Percentiles rank a stretch among this genome's conserved stretches.
These are phyloP conservation scores for Teleiodes luculella DNA, from an alignment of 2,888 invertebrate genomes.

Conservation along the genomic window DNA sequence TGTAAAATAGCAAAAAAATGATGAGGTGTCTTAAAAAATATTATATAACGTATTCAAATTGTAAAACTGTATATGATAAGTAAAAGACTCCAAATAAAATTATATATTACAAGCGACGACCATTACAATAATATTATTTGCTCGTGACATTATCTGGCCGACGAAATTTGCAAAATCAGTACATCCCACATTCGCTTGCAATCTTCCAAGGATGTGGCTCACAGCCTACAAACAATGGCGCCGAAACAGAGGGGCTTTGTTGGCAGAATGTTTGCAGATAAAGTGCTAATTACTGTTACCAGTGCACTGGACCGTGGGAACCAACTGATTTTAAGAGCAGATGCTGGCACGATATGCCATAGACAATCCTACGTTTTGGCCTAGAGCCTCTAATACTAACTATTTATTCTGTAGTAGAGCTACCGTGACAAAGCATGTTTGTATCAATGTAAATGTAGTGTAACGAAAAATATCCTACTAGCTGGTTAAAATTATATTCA, in stretches of 20 bases:
- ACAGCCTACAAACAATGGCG: constrained; percentile 3
- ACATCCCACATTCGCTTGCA: constrained; percentile 8
- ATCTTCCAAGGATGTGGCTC: constrained; percentile 1
- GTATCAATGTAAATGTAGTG: too few species aligned
- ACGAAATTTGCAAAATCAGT: not conserved
- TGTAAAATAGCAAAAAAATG: too few species aligned
- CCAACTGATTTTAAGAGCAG: constrained; percentile 2
- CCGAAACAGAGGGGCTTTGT: constrained; percentile 1
- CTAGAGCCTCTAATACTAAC: too few species aligned
- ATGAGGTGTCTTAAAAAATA: too few species aligned
- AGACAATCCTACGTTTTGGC: not conserved
- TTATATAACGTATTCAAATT: too few species aligned
- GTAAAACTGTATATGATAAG: too few species aligned
- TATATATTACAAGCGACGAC: too few species aligned
- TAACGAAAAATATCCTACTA: not conserved
- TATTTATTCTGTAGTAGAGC: too few species aligned
- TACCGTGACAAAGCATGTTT: too few species aligned
- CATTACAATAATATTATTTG: too few species aligned
- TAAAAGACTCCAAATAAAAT: too few species aligned
- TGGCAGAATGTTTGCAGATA: not conserved
- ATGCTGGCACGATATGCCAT: constrained; percentile 9
- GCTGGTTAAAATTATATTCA: not conserved
- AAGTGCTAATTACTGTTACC: constrained; percentile 48
- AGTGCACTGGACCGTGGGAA: constrained; percentile 56
- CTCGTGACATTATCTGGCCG: too few species aligned